Conservation (phyloP, 2,113 vertebrate species). For the Rallus limicola region DNA sequence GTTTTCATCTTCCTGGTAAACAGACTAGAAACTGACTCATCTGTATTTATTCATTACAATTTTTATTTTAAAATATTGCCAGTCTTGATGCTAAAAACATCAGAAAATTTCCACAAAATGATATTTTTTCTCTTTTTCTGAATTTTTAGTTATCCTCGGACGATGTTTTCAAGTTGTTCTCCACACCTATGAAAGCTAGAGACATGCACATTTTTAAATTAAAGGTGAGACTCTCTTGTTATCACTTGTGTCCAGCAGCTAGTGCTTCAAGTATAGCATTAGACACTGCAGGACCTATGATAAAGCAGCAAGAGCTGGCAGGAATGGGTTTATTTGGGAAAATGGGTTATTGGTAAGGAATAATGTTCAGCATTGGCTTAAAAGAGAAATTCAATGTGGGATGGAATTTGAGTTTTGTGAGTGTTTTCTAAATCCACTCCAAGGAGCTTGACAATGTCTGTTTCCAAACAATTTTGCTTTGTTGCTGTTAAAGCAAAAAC, state of each 20-base stretch:
- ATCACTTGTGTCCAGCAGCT: constrained; percentile 50
- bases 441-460: background rate
- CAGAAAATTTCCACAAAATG: background rate
- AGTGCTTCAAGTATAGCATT: constrained; percentile 45
- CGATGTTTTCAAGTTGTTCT: constrained; percentile 14
- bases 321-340: constrained; percentile 17
- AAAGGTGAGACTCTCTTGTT: constrained; percentile 56
- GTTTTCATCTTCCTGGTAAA: constrained; percentile 41
- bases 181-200: background rate
- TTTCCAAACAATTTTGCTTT: background rate
- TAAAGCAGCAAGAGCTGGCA: constrained; percentile 26
- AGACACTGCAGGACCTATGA: constrained; percentile 4
- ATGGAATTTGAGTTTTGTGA: constrained; percentile 11
- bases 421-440: background rate
- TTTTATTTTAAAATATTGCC: background rate
- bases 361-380: background rate
- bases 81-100: background rate
- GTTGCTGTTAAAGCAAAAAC: background rate
- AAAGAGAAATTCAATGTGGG: background rate
- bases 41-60: constrained; percentile 48
- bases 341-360: constrained; percentile 16
- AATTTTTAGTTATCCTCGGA: background rate
- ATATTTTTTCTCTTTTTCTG: background rate
- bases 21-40: background rate
- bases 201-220: constrained; percentile 34